These are phyloP conservation scores for Puffinus mauretanicus DNA, from an alignment of 2,113 vertebrate species.

Conservation along the genomic window DNA sequence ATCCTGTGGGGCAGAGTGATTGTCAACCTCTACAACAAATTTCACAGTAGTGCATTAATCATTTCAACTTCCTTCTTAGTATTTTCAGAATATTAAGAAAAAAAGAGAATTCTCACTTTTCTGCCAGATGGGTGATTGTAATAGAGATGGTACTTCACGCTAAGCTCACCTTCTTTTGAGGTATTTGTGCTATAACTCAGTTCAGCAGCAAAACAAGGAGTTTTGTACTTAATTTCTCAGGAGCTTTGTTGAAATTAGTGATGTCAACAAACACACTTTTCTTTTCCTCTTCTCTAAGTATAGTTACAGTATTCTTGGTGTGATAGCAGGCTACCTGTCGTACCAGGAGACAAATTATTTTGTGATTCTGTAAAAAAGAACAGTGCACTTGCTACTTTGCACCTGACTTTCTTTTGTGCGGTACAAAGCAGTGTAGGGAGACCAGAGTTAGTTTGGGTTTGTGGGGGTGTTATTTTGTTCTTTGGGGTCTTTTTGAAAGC, in stretches of 20 bases:
- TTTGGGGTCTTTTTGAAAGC: background rate
- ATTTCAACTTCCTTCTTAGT: background rate
- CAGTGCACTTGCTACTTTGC: background rate
- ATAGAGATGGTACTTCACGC: background rate
- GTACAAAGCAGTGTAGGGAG: background rate
- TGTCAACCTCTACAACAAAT: background rate
- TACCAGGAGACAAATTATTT: background rate
- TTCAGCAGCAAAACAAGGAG: background rate
- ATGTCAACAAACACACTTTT: background rate
- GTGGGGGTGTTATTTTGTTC: rapidly evolving
- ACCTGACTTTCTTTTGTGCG: background rate
- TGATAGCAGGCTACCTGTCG: background rate
- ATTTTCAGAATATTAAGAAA: background rate
- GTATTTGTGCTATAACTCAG: background rate
- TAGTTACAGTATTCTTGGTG: background rate
- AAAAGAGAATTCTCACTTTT: background rate
- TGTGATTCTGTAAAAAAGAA: background rate
- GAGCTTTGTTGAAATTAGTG: background rate
- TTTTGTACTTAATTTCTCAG: background rate
- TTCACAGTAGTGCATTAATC: background rate
- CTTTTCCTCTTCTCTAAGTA: background rate
- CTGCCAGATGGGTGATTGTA: background rate
- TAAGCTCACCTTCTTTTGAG: background rate
- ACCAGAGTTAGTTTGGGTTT: background rate
- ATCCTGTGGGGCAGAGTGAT: background rate